phyloP scores from a whole-genome alignment of 1,140 invertebrate genomes.

The Tetragonula clypearis region DNA sequence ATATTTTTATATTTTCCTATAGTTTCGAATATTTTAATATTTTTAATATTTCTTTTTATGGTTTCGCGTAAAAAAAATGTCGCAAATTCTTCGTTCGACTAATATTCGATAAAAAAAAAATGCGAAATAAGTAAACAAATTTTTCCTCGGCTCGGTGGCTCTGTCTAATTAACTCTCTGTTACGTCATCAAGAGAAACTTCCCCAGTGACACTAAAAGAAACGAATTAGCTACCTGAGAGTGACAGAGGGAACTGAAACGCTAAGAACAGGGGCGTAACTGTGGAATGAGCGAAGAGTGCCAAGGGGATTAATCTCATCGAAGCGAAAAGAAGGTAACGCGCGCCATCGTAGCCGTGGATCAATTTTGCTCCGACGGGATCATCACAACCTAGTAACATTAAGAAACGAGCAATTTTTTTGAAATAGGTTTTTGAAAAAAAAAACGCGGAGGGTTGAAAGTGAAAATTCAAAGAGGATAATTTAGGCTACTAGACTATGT shows the following conservation, averaged over 20 bases:
- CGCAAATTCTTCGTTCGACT: no score
- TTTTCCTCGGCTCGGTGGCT: neutral
- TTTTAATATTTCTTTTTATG: no score
- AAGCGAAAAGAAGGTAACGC: neutral
- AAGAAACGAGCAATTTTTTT: neutral
- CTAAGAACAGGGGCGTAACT: conserved; percentile 18
- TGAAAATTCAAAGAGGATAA: no score
- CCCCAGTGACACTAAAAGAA: neutral
- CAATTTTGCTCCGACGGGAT: neutral
- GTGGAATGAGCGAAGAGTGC: conserved; percentile 15
- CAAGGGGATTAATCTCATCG: conserved; percentile 2
- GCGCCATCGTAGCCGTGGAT: no score
- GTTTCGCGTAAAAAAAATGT: no score
- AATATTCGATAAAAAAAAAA: no score
- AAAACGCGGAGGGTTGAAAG: no score
- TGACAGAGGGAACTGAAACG: neutral
- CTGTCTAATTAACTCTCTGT: neutral
- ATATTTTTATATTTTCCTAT: no score
- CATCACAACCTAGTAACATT: neutral
- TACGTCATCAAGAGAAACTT: no score
- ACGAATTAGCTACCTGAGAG: neutral
- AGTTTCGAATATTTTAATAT: neutral
- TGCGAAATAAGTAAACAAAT: neutral
- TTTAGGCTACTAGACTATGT: no score
- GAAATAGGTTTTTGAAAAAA: no score